Percentiles rank a stretch among this genome's conserved stretches.
Evolutionary conservation across 2,113 vertebrate genomes (phyloP).

Genomic region (Oreochromis aureus): DNA sequence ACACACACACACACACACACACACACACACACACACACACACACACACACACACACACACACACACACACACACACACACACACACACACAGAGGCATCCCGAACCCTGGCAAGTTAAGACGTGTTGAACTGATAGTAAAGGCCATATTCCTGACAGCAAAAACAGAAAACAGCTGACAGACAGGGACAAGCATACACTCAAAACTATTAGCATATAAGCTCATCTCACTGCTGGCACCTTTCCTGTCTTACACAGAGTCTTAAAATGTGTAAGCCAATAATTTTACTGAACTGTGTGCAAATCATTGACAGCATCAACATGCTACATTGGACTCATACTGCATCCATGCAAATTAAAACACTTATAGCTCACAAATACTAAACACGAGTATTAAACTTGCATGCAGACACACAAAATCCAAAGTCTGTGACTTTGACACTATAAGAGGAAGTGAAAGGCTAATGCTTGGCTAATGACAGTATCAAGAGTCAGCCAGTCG

Average conservation of each 20-base stretch:
- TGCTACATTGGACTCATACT: neutral
- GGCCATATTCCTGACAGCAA: neutral
- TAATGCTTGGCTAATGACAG: neutral
- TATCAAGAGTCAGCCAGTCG: neutral
- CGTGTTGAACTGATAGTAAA: neutral
- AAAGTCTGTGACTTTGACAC: neutral
- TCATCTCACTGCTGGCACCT: neutral
- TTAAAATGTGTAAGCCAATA: neutral
- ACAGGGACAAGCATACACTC: neutral
- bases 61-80: neutral
- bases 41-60: neutral
- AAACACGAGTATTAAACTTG: neutral
- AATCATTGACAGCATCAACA: neutral
- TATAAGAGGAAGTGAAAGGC: constrained; percentile 34
- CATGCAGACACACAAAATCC: neutral
- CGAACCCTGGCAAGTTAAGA: constrained; percentile 37
- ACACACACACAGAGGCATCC: neutral
- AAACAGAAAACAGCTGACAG: constrained; percentile 6
- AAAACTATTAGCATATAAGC: neutral
- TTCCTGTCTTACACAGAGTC: neutral
- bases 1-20: neutral
- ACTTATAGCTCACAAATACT: neutral
- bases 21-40: neutral
- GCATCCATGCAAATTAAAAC: neutral
- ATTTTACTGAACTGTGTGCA: neutral